A percentile compares a stretch with the other conserved stretches of the same genome.
Evolutionary conservation across 2,888 invertebrate genomes (phyloP).

Genomic region (Petrophora chlorosata): DNA sequence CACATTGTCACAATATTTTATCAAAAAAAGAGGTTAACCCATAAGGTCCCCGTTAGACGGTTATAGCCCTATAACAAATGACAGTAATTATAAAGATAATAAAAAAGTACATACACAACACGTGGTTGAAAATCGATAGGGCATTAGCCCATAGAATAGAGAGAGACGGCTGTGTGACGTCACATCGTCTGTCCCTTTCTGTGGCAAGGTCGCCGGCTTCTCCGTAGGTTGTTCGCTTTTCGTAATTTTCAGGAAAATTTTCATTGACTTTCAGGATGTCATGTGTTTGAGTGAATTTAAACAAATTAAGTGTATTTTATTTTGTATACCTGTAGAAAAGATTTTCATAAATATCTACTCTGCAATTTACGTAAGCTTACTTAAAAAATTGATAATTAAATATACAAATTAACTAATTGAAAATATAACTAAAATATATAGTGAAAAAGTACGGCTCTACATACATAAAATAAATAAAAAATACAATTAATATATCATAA

Average conservation of each 20-base stretch:
- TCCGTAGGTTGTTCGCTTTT: slow-evolving; percentile 36
- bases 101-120: slow-evolving; percentile 28
- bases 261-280: slow-evolving; percentile 5
- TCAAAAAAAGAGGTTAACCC: no score
- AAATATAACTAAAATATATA: no score
- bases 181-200: slow-evolving; percentile 38
- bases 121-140: slow-evolving; percentile 44
- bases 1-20: no score
- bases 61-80: neutral
- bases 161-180: slow-evolving; percentile 48
- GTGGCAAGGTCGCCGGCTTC: slow-evolving; percentile 44
- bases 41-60: no score
- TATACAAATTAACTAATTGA: no score
- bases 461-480: no score
- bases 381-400: no score
- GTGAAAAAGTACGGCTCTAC: no score
- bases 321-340: neutral
- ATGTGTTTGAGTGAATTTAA: neutral
- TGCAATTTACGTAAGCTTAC: no score
- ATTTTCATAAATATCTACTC: no score
- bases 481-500: no score
- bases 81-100: slow-evolving; percentile 11
- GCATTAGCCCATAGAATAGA: slow-evolving; percentile 41
- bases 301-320: neutral
- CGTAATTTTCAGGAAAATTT: slow-evolving; percentile 20